Conservation (phyloP, 2,797 vertebrate species). For the Phoxinus dragarum region DNA sequence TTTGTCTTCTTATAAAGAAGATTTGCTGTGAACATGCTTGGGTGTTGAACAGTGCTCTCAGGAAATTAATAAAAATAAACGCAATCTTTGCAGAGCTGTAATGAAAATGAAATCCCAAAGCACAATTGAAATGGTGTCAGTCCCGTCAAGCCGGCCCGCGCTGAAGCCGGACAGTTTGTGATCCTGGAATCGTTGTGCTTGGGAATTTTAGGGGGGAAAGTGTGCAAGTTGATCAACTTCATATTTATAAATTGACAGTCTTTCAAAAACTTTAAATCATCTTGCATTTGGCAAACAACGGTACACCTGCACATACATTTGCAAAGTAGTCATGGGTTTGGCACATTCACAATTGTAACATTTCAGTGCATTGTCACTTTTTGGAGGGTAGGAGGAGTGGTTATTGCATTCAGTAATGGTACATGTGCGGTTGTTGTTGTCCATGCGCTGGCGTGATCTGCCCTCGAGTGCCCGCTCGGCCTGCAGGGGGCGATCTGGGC, state of each 20-base stretch:
- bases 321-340: slow-evolving; percentile 79
- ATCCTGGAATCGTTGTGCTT: slow-evolving; percentile 72
- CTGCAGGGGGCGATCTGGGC: slow-evolving; percentile 80
- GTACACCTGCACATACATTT: slow-evolving; percentile 69
- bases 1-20: slow-evolving; percentile 88
- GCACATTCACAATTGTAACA: slow-evolving; percentile 79
- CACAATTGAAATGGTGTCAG: slow-evolving; percentile 58
- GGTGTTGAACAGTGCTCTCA: slow-evolving; percentile 65
- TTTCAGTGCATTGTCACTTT: slow-evolving; percentile 64
- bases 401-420: slow-evolving; percentile 80
- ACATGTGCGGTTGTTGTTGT: slow-evolving; percentile 73
- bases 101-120: slow-evolving; percentile 63
- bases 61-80: slow-evolving; percentile 52
- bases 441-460: slow-evolving; percentile 70
- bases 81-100: slow-evolving; percentile 63
- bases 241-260: slow-evolving; percentile 61
- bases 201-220: slow-evolving; percentile 58
- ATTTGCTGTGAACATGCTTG: slow-evolving; percentile 78
- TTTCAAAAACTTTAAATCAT: slow-evolving; percentile 72
- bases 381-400: slow-evolving; percentile 78
- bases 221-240: slow-evolving; percentile 1
- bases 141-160: slow-evolving; percentile 50
- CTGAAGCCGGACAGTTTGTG: slow-evolving; percentile 42
- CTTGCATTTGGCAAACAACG: slow-evolving; percentile 75
- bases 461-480: slow-evolving; percentile 68